Evolutionary conservation across 2,888 invertebrate species (phyloP), one percentile per base, ranked within the genome.

Genomic region (Trypoxylon attenuatum): DNA sequence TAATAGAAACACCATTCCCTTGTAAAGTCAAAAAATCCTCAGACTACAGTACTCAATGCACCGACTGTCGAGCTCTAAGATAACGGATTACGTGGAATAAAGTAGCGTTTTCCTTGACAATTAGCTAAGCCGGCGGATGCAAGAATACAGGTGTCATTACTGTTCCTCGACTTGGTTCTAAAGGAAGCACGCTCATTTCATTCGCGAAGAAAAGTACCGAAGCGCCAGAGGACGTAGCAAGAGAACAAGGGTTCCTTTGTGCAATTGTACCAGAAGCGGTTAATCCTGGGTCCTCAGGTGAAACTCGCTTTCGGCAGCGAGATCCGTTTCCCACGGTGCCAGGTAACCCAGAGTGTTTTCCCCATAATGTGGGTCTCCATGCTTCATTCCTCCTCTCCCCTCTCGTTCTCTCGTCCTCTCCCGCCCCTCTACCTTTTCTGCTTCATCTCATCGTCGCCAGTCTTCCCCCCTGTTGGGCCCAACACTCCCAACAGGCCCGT

Each of bases 261-360:
- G 56, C 71, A 62, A 56, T 51, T 39, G 39, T 51, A 21, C 58
- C 59, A 53, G 47, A 59, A 67, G 71, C 64, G 66, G 59, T 56
- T 73, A 73, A 77, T 79, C 69, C 71, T 71, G 56, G 63, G 67
- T 77, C 65, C 69, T 70, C 57, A 60, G 73, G 73, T 72, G 73
- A 78, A 78, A 80, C 79, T 79, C 66, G 75, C 79, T 78, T 75
- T 80, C 72, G 78, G 77, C 73, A 43, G 43, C 23, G 50, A 61
- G 73, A 69, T 76, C 60, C 75, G 78, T 81, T 84, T 84, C 84
- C 84, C 84, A 84, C 84, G 84, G 79, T 82, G 69, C 73, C 81
- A 80, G 82, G 82, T 78, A 78, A 73, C 71, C 55, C 56, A 43
- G 65, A 58, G 64, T 64, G 73, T 69, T 76, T 77, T 74, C 68